Conservation (phyloP, 53 echinoderm and acorn worm genomes). For the Glandiceps talaboti region DNA sequence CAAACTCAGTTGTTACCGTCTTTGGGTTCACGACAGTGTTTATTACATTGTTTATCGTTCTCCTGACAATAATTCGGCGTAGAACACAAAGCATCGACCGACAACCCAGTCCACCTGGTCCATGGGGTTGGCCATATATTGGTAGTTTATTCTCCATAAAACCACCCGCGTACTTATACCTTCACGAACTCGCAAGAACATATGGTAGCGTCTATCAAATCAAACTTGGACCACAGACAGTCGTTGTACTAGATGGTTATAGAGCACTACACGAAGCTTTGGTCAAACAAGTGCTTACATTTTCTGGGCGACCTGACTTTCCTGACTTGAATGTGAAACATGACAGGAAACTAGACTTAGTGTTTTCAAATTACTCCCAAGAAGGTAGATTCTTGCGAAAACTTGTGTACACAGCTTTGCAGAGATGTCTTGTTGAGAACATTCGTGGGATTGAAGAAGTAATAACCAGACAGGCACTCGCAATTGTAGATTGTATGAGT, state of each 20-base stretch:
- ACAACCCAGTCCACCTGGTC: too few species aligned
- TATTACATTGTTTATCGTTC: too few species aligned
- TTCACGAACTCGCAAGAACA: constrained; percentile 35
- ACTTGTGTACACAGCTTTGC: constrained; percentile 37
- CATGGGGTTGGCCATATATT: constrained; percentile 43
- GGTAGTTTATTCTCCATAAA: constrained; percentile 60
- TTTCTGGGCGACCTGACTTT: constrained; percentile 71
- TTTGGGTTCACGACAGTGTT: too few species aligned
- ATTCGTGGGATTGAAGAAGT: constrained; percentile 34
- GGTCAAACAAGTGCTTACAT: constrained; percentile 60
- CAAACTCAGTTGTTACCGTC: too few species aligned
- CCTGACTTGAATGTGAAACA: constrained; percentile 30
- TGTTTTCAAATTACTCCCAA: constrained; percentile 40
- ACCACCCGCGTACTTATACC: constrained; percentile 19
- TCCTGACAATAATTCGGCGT: too few species aligned
- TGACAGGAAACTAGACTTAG: constrained; percentile 16
- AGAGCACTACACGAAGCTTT: constrained; percentile 74
- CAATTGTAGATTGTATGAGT: too few species aligned
- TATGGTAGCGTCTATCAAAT: constrained; percentile 77
- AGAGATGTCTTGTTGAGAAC: constrained; percentile 54
- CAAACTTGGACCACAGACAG: constrained; percentile 66
- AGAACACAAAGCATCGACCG: too few species aligned
- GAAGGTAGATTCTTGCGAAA: constrained; percentile 46
- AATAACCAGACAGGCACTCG: constrained; percentile 29
- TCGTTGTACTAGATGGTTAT: constrained; percentile 78